phyloP scores from a whole-genome alignment of 2,888 invertebrate species.

The Tiliacea aurago region DNA sequence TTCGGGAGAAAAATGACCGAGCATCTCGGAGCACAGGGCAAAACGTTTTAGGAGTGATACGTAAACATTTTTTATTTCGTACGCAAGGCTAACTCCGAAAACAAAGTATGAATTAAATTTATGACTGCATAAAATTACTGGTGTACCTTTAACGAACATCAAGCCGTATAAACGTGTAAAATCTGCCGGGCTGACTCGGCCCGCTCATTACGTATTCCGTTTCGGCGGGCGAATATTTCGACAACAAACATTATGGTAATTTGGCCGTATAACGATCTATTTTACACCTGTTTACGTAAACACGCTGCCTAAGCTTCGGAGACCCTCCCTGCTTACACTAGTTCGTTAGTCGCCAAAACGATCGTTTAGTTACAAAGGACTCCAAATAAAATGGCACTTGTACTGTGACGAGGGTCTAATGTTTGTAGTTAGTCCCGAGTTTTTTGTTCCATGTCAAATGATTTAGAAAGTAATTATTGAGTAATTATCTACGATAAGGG shows the following conservation, averaged over 20 bases:
- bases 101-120: constrained; percentile 80
- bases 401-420: constrained; percentile 68
- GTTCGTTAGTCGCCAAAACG: constrained; percentile 68
- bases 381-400: constrained; percentile 62
- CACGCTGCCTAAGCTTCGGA: constrained; percentile 81
- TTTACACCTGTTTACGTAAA: constrained; percentile 89
- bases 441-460: constrained; percentile 64
- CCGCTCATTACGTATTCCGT: constrained; percentile 86
- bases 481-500: constrained; percentile 59
- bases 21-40: constrained; percentile 46
- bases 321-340: constrained; percentile 75
- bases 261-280: constrained; percentile 85
- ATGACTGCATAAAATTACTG: constrained; percentile 81
- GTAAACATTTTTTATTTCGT: constrained; percentile 62
- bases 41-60: constrained; percentile 62
- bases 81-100: constrained; percentile 69
- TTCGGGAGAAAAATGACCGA: constrained; percentile 58
- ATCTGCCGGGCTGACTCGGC: constrained; percentile 80
- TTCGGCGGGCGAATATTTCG: constrained; percentile 86
- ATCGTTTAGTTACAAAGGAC: constrained; percentile 67
- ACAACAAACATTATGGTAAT: constrained; percentile 89
- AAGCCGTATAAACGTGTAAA: constrained; percentile 81
- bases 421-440: constrained; percentile 63
- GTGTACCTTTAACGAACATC: constrained; percentile 81
- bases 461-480: constrained; percentile 65